These are phyloP conservation scores for Hanleya hanleyi DNA, from an alignment of 2,888 invertebrate species.

Conservation along the genomic window DNA sequence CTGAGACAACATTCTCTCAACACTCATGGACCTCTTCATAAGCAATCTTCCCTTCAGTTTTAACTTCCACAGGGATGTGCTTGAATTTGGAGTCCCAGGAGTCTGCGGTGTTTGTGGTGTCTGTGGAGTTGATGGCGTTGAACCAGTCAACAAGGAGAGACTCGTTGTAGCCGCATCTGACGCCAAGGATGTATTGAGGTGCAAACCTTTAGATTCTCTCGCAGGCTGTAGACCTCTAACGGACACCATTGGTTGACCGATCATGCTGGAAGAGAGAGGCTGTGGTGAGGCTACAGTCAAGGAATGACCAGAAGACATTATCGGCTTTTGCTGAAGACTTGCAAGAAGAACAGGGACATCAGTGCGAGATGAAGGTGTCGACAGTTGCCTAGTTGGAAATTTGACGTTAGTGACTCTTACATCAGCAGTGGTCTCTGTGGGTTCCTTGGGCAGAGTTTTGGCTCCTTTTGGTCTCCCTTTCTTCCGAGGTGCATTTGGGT, in stretches of 20 bases:
- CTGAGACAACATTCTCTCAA: constrained; percentile 49
- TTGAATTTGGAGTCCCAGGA: not conserved
- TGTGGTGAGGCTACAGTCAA: constrained; percentile 1
- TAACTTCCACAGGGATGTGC: constrained; percentile 29
- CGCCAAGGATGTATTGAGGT: not conserved
- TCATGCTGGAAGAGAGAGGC: constrained; percentile 19
- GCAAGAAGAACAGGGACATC: constrained; percentile 15
- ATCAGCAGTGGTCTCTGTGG: not conserved
- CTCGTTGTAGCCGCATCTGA: not conserved
- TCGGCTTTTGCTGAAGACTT: constrained; percentile 19
- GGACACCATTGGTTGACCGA: constrained; percentile 44
- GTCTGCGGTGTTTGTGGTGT: constrained; percentile 13
- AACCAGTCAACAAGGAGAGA: not conserved
- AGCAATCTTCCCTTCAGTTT: constrained; percentile 68
- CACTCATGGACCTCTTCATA: constrained; percentile 70
- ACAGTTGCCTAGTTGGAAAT: not conserved
- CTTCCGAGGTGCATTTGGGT: constrained; percentile 68
- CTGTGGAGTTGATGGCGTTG: not conserved
- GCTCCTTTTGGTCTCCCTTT: constrained; percentile 65
- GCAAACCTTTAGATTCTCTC: not conserved
- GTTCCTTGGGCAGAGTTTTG: constrained; percentile 40
- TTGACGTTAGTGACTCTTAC: not conserved
- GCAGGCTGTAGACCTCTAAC: constrained; percentile 1
- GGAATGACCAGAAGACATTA: no score
- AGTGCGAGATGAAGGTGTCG: constrained; percentile 1